Conservation (phyloP, 37 sponge, comb jelly and placozoan species). For the Beroe forskalii region DNA sequence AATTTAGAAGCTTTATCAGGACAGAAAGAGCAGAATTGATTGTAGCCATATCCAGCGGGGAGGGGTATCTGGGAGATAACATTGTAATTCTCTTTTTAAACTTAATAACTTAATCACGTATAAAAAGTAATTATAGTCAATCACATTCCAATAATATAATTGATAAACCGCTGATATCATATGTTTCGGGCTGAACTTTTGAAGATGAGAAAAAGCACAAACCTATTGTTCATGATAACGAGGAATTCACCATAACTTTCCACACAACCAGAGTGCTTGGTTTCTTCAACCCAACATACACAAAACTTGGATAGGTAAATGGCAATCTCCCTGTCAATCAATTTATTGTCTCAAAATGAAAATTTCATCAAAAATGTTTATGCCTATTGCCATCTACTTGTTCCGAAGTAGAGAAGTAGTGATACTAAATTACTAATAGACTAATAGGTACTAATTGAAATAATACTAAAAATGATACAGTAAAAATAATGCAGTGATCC, state of each 20-base stretch:
- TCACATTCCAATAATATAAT: background rate
- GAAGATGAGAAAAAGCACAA: no score
- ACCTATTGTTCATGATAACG: conserved; percentile 31
- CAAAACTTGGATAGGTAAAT: background rate
- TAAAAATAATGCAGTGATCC: no score
- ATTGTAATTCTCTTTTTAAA: background rate
- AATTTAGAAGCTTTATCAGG: background rate
- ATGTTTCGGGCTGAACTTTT: no score
- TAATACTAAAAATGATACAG: no score
- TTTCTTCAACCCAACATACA: conserved; percentile 2
- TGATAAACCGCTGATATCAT: background rate
- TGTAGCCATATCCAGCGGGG: background rate
- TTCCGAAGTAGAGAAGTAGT: no score
- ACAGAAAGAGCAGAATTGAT: background rate
- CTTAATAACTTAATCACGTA: background rate
- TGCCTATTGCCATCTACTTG: no score
- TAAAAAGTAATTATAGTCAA: background rate
- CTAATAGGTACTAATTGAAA: no score
- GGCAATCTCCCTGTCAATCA: conserved; percentile 23
- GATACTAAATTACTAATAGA: no score
- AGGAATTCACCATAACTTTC: conserved; percentile 14
- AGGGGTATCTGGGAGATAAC: background rate
- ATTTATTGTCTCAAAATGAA: no score
- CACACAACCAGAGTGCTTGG: background rate
- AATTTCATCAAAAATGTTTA: no score